Percentiles rank a stretch among this genome's conserved stretches.
Evolutionary conservation across 2,888 invertebrate genomes (phyloP).

Genomic region (Thyatira batis): DNA sequence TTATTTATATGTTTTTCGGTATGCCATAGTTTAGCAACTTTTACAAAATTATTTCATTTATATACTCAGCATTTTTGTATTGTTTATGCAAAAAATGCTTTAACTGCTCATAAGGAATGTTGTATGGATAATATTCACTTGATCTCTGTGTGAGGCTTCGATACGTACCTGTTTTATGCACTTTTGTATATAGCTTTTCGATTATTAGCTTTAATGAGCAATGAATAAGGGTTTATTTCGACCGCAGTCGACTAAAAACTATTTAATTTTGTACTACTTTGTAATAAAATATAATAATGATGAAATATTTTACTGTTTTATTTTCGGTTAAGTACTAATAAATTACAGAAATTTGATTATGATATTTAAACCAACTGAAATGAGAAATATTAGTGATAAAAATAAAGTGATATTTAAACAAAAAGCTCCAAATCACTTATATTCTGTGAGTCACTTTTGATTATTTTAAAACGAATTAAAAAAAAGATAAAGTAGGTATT

Average conservation of each 20-base stretch:
- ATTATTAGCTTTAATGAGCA: conserved; percentile 51
- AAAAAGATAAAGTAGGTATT: too few relatives aligned
- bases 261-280: conserved; percentile 54
- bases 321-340: too few relatives aligned
- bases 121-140: conserved; percentile 33
- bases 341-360: too few relatives aligned
- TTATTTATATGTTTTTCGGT: background rate
- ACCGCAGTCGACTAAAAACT: conserved; percentile 79
- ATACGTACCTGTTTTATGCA: conserved; percentile 52
- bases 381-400: too few relatives aligned
- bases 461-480: too few relatives aligned
- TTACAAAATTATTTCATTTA: background rate
- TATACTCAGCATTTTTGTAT: background rate
- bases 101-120: background rate
- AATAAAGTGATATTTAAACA: too few relatives aligned
- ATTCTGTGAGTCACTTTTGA: too few relatives aligned
- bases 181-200: conserved; percentile 69
- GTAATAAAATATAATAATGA: conserved; percentile 64
- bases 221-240: conserved; percentile 67
- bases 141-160: conserved; percentile 49
- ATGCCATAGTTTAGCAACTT: background rate
- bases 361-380: too few relatives aligned
- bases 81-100: background rate
- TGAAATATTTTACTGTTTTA: conserved; percentile 25
- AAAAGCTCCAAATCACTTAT: too few relatives aligned